Evolutionary conservation across 2,797 vertebrate species (phyloP).

Genomic region (Aeoliscus strigatus): DNA sequence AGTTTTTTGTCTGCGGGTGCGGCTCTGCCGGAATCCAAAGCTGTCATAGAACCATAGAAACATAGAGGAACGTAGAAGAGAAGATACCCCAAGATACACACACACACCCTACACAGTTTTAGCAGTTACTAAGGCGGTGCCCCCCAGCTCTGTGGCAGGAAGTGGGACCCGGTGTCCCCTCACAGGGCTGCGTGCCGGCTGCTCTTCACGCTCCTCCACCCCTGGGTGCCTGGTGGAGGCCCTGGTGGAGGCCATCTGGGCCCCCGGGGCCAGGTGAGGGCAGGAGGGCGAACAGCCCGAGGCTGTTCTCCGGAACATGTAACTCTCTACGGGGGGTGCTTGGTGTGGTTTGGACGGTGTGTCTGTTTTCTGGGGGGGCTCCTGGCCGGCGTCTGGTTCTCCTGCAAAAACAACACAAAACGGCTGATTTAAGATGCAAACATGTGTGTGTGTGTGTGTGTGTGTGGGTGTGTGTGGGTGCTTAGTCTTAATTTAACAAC

Average conservation of each 20-base stretch:
- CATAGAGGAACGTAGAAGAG: constrained; percentile 7
- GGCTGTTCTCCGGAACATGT: constrained; percentile 6
- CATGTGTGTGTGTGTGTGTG: too few relatives aligned
- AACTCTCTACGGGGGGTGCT: background rate
- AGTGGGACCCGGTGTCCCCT: constrained; percentile 68
- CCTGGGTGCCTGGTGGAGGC: constrained; percentile 11
- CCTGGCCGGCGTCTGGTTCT: too few relatives aligned
- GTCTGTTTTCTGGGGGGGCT: constrained; percentile 35
- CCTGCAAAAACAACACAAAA: constrained; percentile 1
- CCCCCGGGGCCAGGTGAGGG: constrained; percentile 18
- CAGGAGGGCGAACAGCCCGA: constrained; percentile 18
- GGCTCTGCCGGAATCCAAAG: constrained; percentile 1
- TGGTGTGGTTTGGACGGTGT: background rate
- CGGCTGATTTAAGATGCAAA: too few relatives aligned
- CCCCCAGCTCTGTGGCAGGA: constrained; percentile 76
- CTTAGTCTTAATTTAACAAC: too few relatives aligned
- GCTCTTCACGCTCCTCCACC: constrained; percentile 7
- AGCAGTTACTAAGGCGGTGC: constrained; percentile 70
- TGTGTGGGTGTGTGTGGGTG: too few relatives aligned
- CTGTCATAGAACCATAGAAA: constrained; percentile 22
- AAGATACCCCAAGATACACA: constrained; percentile 3
- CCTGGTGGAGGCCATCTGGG: constrained; percentile 7
- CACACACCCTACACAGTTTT: constrained; percentile 67
- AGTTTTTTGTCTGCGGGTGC: constrained; percentile 3
- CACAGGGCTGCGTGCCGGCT: constrained; percentile 23